Conservation (phyloP, 2,888 invertebrate genomes). For the Holacanthella duospinosa region DNA sequence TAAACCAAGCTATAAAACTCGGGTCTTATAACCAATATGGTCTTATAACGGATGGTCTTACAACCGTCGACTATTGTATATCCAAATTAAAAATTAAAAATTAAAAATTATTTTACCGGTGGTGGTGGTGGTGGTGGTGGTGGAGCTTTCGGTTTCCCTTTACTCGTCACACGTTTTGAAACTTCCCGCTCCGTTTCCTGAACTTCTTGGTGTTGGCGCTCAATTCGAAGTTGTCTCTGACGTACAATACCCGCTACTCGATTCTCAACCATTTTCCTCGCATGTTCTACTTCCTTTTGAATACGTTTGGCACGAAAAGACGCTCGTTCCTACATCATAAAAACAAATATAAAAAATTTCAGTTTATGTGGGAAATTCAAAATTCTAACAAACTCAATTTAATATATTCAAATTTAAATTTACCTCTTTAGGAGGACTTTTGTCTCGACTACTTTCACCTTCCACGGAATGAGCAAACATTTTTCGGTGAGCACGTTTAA, state of each 20-base stretch:
- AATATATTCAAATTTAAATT: not conserved
- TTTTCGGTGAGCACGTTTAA: conserved; percentile 73
- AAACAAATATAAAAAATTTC: not conserved
- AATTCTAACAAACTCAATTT: not conserved
- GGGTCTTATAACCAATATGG: too few species aligned
- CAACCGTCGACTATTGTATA: too few species aligned
- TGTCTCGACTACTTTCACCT: conserved; percentile 10
- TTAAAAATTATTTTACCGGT: conserved; percentile 44
- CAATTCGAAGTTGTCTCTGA: conserved; percentile 35
- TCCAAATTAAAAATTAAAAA: too few species aligned
- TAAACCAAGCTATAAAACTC: too few species aligned
- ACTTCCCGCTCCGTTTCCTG: conserved; percentile 41
- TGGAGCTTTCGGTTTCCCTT: conserved; percentile 21
- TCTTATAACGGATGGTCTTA: too few species aligned
- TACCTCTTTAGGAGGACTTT: conserved; percentile 5
- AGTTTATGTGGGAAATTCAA: not conserved
- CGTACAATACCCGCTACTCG: conserved; percentile 35
- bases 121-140: conserved; percentile 53
- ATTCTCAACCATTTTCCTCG: conserved; percentile 37
- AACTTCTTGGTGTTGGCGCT: conserved; percentile 38
- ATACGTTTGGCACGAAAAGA: conserved; percentile 27
- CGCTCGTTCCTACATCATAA: conserved; percentile 16
- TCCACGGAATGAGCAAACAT: conserved; percentile 53
- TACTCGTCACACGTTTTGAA: conserved; percentile 30
- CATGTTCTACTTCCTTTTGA: conserved; percentile 37